Conservation (phyloP, 2,888 invertebrate genomes). For the Meganola albula region DNA sequence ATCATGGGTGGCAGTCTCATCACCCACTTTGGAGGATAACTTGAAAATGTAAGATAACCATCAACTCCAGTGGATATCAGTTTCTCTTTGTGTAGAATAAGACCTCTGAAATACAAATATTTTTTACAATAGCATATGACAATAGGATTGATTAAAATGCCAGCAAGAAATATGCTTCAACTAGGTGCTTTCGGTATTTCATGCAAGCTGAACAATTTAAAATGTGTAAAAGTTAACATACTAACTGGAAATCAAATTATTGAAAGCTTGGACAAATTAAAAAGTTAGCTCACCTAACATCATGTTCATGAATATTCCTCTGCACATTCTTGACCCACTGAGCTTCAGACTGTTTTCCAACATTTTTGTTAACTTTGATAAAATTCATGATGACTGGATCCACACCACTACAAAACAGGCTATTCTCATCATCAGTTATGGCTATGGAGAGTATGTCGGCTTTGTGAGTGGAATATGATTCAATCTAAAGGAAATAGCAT, state of each 20-base stretch:
- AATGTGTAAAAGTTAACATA: not conserved
- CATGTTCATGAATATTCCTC: conserved; percentile 89
- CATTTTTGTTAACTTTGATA: conserved; percentile 78
- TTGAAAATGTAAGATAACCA: conserved; percentile 85
- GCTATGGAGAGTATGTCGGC: conserved; percentile 88
- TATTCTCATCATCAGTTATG: conserved; percentile 82
- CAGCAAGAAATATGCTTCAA: no score
- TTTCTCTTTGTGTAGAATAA: conserved; percentile 80
- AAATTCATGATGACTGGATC: conserved; percentile 89
- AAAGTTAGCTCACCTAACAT: conserved; percentile 77
- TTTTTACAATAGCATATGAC: no score
- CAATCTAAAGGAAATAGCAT: conserved; percentile 76
- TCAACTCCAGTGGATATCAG: conserved; percentile 90
- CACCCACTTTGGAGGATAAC: conserved; percentile 81
- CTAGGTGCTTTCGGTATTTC: no score
- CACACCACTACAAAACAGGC: conserved; percentile 87
- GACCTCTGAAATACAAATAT: conserved; percentile 77
- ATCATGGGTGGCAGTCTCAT: conserved; percentile 85
- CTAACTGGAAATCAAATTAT: not conserved
- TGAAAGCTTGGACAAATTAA: not conserved
- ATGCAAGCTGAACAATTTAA: not conserved
- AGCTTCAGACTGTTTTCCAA: conserved; percentile 68
- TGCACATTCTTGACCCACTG: conserved; percentile 91
- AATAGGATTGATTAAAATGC: no score
- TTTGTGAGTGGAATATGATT: conserved; percentile 87